Percentiles rank a stretch among this genome's conserved stretches.
phyloP scores from a whole-genome alignment of 2,797 vertebrate species.

The Manis crassicaudata region DNA sequence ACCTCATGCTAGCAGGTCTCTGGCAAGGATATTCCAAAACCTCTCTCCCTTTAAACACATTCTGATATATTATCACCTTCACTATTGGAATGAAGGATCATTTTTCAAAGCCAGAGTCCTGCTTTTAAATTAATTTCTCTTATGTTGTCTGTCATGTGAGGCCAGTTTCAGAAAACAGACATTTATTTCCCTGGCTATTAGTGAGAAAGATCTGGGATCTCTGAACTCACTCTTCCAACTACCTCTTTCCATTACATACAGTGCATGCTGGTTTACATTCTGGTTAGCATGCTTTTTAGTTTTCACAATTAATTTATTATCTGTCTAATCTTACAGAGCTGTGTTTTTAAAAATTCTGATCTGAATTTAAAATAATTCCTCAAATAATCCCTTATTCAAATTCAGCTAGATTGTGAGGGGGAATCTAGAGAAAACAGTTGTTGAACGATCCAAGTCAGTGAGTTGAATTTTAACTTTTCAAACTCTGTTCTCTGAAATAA shows the following conservation, averaged over 20 bases:
- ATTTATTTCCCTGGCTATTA: not conserved
- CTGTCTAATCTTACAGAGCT: not conserved
- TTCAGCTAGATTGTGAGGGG: not conserved
- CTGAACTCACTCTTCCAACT: not conserved
- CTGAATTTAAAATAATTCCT: not conserved
- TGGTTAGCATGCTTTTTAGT: not conserved
- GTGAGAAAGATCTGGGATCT: not conserved
- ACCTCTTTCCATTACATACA: not conserved
- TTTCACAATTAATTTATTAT: conserved; percentile 13
- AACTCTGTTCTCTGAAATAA: not conserved
- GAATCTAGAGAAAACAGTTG: not conserved
- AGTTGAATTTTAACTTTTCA: not conserved
- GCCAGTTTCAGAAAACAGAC: not conserved
- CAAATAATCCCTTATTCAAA: not conserved
- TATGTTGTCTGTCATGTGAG: not conserved
- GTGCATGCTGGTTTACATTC: not conserved
- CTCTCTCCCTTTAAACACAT: not conserved
- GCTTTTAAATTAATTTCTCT: not conserved
- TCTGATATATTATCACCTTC: not conserved
- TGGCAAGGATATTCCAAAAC: not conserved
- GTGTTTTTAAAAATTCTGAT: not conserved
- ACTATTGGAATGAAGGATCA: not conserved
- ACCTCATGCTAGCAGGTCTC: not conserved
- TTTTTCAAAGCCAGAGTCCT: not conserved
- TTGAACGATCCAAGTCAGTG: not conserved